Evolutionary conservation across 2,888 invertebrate genomes (phyloP).

Genomic region (Leptopterna dolabrata): DNA sequence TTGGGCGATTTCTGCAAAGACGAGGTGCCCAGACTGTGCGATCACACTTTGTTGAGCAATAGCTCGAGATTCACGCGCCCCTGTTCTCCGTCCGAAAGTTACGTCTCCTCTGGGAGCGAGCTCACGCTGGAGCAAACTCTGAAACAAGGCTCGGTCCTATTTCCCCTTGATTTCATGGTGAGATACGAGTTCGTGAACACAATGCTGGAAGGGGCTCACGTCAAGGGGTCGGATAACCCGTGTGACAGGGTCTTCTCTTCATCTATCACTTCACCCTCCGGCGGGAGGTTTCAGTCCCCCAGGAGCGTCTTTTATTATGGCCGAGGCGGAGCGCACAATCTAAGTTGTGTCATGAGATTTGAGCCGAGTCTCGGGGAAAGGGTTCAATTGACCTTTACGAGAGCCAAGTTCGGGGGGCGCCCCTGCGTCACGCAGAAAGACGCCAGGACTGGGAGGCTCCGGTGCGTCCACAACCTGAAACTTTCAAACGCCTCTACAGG

Average conservation of each 20-base stretch:
- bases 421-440: constrained; percentile 77
- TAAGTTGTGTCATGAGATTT: constrained; percentile 77
- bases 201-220: constrained; percentile 75
- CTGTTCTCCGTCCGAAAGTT: constrained; percentile 78
- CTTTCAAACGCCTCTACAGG: constrained; percentile 66
- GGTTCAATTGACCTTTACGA: constrained; percentile 74
- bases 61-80: constrained; percentile 79
- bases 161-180: constrained; percentile 81
- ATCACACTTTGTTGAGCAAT: constrained; percentile 79
- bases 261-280: constrained; percentile 63
- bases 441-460: constrained; percentile 75
- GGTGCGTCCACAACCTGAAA: constrained; percentile 71
- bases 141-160: constrained; percentile 81
- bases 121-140: constrained; percentile 81
- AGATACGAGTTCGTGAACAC: constrained; percentile 87
- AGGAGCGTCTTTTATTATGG: constrained; percentile 86
- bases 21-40: constrained; percentile 76
- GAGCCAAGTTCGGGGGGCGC: constrained; percentile 75
- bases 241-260: constrained; percentile 72
- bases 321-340: constrained; percentile 80
- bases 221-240: constrained; percentile 72
- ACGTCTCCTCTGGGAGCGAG: constrained; percentile 80
- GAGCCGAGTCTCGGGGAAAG: constrained; percentile 32
- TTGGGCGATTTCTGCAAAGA: constrained; percentile 80
- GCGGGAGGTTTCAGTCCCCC: constrained; percentile 77